phyloP scores from a whole-genome alignment of 2,113 vertebrate genomes.

The Cynopterus brachyotis region DNA sequence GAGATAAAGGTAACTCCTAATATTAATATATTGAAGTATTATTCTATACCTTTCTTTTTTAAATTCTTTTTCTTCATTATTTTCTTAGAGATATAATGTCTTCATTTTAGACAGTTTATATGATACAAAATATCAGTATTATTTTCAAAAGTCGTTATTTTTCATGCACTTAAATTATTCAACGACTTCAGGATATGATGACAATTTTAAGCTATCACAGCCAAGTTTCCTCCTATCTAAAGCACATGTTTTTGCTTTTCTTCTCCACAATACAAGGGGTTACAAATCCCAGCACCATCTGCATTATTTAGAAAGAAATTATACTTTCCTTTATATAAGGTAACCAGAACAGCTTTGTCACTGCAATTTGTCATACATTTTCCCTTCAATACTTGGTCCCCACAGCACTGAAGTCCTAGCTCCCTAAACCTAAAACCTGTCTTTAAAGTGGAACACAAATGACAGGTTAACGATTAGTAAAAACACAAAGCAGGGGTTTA shows the following conservation, averaged over 20 bases:
- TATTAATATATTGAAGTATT: background rate
- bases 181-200: background rate
- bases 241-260: background rate
- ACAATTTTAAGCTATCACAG: background rate
- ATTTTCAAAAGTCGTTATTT: background rate
- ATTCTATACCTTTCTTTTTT: background rate
- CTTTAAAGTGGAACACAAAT: constrained; percentile 68
- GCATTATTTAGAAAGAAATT: constrained; percentile 62
- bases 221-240: background rate
- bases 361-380: constrained; percentile 55
- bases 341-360: constrained; percentile 65
- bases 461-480: constrained; percentile 78
- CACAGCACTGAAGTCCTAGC: constrained; percentile 48
- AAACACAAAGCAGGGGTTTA: constrained; percentile 80
- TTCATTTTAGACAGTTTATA: constrained; percentile 5
- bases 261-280: constrained; percentile 35
- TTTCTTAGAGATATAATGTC: background rate
- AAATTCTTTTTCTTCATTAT: background rate
- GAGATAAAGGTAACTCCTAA: background rate
- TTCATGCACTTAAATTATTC: background rate
- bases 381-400: constrained; percentile 19
- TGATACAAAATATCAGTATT: background rate
- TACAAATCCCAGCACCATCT: constrained; percentile 31
- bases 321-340: constrained; percentile 60
- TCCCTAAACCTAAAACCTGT: constrained; percentile 54